Conservation (phyloP, 2,888 invertebrate species). For the Synanthedon andrenaeformis region DNA sequence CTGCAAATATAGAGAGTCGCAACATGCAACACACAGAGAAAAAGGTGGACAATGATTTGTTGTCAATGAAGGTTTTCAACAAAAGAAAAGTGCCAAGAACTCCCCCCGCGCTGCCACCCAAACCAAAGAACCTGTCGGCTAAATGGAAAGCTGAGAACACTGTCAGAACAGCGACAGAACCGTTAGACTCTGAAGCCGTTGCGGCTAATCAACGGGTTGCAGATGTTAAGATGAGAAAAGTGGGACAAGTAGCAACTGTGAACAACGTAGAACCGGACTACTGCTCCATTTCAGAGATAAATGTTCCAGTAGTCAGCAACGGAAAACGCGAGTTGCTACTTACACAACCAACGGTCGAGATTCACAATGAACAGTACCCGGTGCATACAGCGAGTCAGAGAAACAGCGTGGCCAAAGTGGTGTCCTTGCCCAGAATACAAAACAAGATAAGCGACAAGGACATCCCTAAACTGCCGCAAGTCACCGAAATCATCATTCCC, state of each 20-base stretch:
- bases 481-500: slow-evolving; percentile 79
- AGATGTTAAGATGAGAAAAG: slow-evolving; percentile 67
- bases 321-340: slow-evolving; percentile 66
- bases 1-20: slow-evolving; percentile 60
- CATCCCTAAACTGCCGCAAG: slow-evolving; percentile 80
- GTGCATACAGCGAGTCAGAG: slow-evolving; percentile 44
- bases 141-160: slow-evolving; percentile 73
- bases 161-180: slow-evolving; percentile 50
- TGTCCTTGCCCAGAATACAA: slow-evolving; percentile 55
- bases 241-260: slow-evolving; percentile 61
- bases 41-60: slow-evolving; percentile 43
- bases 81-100: slow-evolving; percentile 72
- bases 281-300: slow-evolving; percentile 82
- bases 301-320: slow-evolving; percentile 73
- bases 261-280: slow-evolving; percentile 76
- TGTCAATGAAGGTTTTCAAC: slow-evolving; percentile 60
- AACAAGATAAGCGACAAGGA: slow-evolving; percentile 68
- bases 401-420: slow-evolving; percentile 59
- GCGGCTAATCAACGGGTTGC: slow-evolving; percentile 71
- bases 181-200: slow-evolving; percentile 69
- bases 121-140: slow-evolving; percentile 79
- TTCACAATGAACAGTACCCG: slow-evolving; percentile 63
- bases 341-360: slow-evolving; percentile 65
- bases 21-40: slow-evolving; percentile 63
- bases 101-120: slow-evolving; percentile 83